Evolutionary conservation across 2,888 invertebrate genomes (phyloP).

Genomic region (Malthinus seriepunctatus): DNA sequence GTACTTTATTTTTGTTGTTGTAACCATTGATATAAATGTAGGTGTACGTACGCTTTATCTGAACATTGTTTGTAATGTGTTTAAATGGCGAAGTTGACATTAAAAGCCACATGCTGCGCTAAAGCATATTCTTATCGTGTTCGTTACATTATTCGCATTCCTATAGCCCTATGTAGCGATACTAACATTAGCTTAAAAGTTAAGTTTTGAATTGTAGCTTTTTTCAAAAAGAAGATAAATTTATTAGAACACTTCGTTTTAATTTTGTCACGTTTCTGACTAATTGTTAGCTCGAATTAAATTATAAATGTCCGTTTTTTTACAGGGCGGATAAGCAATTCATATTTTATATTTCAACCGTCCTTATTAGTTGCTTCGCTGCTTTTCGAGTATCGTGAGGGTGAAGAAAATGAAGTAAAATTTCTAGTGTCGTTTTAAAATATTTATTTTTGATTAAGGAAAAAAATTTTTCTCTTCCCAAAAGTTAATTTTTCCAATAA

Average conservation of each 20-base stretch:
- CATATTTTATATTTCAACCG: conserved; percentile 29
- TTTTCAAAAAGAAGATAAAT: conserved; percentile 23
- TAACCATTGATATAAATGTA: not conserved
- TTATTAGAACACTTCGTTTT: conserved; percentile 34
- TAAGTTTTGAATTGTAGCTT: conserved; percentile 14
- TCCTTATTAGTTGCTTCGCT: conserved; percentile 35
- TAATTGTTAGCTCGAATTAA: conserved; percentile 40
- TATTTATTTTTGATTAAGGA: conserved; percentile 14
- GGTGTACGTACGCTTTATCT: conserved; percentile 23
- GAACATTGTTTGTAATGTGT: conserved; percentile 25
- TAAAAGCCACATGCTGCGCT: conserved; percentile 27
- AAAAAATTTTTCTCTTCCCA: too few relatives aligned
- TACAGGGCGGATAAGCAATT: conserved; percentile 33
- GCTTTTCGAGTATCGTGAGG: conserved; percentile 26
- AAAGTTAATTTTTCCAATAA: too few relatives aligned
- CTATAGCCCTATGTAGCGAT: conserved; percentile 22
- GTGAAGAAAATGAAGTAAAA: conserved; percentile 34
- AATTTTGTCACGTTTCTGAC: conserved; percentile 41
- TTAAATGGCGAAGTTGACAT: conserved; percentile 27
- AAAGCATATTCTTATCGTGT: conserved; percentile 31
- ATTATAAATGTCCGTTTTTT: conserved; percentile 37
- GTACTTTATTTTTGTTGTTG: conserved; percentile 8
- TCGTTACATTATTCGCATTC: conserved; percentile 20
- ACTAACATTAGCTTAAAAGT: too few relatives aligned
- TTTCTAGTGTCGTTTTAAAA: conserved; percentile 26